phyloP scores from a whole-genome alignment of 1,140 invertebrate genomes.

The Drosophila oshimai region DNA sequence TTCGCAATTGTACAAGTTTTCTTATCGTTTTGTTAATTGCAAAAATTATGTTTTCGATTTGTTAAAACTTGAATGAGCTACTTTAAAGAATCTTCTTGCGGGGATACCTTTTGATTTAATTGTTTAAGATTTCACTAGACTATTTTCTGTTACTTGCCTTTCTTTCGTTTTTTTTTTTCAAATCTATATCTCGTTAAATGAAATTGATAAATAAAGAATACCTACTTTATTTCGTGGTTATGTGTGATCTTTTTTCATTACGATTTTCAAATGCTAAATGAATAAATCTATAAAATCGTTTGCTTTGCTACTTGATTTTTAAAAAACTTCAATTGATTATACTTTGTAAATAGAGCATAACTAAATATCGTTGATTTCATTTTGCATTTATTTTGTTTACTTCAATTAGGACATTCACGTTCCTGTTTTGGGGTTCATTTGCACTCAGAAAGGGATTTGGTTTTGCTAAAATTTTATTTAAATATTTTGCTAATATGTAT shows the following conservation, averaged over 20 bases:
- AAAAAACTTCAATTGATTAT: constrained; percentile 74
- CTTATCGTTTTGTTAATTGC: constrained; percentile 47
- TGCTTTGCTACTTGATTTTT: constrained; percentile 48
- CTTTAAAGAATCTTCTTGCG: constrained; percentile 43
- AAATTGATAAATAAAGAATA: constrained; percentile 45
- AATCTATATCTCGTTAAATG: constrained; percentile 37
- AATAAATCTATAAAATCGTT: constrained; percentile 67
- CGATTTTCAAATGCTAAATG: constrained; percentile 45
- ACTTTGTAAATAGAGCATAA: constrained; percentile 75
- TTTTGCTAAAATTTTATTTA: constrained; percentile 74
- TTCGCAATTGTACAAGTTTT: constrained; percentile 63
- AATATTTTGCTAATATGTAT: constrained; percentile 81
- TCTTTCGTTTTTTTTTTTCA: constrained; percentile 3
- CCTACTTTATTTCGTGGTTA: constrained; percentile 35
- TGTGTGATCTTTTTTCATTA: constrained; percentile 26
- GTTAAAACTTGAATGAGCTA: constrained; percentile 78
- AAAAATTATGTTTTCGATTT: constrained; percentile 57
- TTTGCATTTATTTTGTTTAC: constrained; percentile 14
- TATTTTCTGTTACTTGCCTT: constrained; percentile 29
- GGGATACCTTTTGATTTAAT: constrained; percentile 56
- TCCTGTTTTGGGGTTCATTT: constrained; percentile 16
- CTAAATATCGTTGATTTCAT: constrained; percentile 61
- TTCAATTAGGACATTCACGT: constrained; percentile 5
- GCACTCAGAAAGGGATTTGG: constrained; percentile 54
- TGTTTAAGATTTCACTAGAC: constrained; percentile 54